Conservation (phyloP, 2,888 invertebrate species). For the Pecten maximus region DNA sequence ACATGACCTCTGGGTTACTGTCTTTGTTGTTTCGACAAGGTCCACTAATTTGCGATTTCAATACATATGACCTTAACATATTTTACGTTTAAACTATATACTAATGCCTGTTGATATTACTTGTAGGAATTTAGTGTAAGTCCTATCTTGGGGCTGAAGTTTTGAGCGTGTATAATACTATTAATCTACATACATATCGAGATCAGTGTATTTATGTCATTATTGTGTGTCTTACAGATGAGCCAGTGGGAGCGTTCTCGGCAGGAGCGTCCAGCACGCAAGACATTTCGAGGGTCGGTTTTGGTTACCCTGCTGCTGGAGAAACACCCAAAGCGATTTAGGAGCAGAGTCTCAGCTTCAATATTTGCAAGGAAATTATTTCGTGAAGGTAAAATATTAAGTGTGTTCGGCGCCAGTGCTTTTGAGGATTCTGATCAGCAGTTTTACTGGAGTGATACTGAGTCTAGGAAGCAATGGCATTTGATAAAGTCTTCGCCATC, state of each 20-base stretch:
- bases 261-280: conserved; percentile 24
- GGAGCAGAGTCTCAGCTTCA: conserved; percentile 70
- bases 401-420: conserved; percentile 71
- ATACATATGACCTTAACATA: neutral
- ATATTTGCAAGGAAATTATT: conserved; percentile 77
- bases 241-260: conserved; percentile 39
- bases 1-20: neutral
- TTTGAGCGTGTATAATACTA: neutral
- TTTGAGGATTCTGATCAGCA: conserved; percentile 79
- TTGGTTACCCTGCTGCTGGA: conserved; percentile 78
- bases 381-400: conserved; percentile 73
- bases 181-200: neutral
- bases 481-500: conserved; percentile 64
- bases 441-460: conserved; percentile 74
- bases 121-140: conserved; percentile 5
- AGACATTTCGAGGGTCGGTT: conserved; percentile 75
- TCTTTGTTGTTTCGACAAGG: conserved; percentile 23
- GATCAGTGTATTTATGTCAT: neutral
- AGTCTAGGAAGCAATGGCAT: conserved; percentile 55
- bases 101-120: neutral
- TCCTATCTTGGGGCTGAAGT: neutral
- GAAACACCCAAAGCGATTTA: conserved; percentile 71
- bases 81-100: neutral
- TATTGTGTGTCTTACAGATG: conserved; percentile 15
- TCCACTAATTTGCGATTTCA: neutral